phyloP scores from a whole-genome alignment of 2,888 invertebrate genomes.

The Drosophila mulleri region DNA sequence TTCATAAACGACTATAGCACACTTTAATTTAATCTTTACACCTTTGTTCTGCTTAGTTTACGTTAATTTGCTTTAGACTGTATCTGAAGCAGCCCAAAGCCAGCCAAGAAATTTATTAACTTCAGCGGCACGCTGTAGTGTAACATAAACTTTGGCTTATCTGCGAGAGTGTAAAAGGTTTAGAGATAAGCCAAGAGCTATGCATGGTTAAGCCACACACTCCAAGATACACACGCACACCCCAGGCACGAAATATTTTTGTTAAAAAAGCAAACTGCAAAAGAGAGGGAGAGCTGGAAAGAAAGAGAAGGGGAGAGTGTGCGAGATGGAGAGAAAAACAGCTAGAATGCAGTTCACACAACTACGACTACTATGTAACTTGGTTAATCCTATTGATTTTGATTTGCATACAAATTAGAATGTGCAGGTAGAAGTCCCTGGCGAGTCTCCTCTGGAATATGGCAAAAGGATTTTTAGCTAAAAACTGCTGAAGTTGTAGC shows the following conservation, averaged over 20 bases:
- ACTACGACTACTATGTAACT: constrained; percentile 54
- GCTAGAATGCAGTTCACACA: constrained; percentile 44
- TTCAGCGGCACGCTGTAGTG: constrained; percentile 18
- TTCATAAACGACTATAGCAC: background rate
- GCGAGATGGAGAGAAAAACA: constrained; percentile 15
- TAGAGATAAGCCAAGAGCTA: constrained; percentile 66
- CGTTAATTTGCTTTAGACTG: constrained; percentile 27
- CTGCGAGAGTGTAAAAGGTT: constrained; percentile 64
- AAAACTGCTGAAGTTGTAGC: constrained; percentile 39
- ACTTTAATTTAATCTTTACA: background rate
- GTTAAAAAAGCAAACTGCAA: constrained; percentile 64
- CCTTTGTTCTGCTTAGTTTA: background rate
- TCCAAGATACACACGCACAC: constrained; percentile 18
- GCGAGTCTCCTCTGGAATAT: constrained; percentile 44
- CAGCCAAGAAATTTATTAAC: constrained; percentile 31
- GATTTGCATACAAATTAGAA: constrained; percentile 80
- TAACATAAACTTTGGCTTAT: constrained; percentile 66
- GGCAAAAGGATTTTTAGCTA: constrained; percentile 61
- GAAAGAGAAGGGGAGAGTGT: background rate
- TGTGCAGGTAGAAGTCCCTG: constrained; percentile 46
- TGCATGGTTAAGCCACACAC: constrained; percentile 53
- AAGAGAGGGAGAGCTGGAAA: background rate
- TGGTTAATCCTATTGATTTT: constrained; percentile 82
- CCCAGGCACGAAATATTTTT: constrained; percentile 62
- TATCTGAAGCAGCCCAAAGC: constrained; percentile 18